phyloP scores from a whole-genome alignment of 2,113 vertebrate genomes.

The Brienomyrus longianalis region DNA sequence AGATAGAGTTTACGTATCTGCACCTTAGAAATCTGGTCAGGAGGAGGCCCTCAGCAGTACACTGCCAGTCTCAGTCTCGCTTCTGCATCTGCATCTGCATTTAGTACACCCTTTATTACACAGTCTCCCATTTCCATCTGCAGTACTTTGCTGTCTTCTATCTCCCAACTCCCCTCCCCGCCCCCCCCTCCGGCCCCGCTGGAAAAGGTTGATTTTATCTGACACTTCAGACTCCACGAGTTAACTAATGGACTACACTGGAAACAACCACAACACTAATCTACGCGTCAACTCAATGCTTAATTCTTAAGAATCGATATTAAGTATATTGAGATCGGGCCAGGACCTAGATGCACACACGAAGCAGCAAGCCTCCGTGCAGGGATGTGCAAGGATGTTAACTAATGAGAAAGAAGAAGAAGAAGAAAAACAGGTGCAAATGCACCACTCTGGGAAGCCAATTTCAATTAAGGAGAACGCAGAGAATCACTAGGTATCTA shows the following conservation, averaged over 20 bases:
- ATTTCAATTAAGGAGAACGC: slow-evolving; percentile 28
- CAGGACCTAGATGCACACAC: slow-evolving; percentile 12
- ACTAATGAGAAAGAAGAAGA: slow-evolving; percentile 31
- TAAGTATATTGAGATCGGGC: slow-evolving; percentile 14
- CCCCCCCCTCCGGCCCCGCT: not conserved
- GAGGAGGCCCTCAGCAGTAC: not conserved
- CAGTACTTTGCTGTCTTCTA: not conserved
- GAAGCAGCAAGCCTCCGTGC: slow-evolving; percentile 24
- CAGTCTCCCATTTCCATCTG: not conserved
- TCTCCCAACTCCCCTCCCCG: not conserved
- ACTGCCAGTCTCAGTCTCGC: not conserved
- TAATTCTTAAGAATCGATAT: slow-evolving; percentile 31
- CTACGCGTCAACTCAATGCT: slow-evolving; percentile 25
- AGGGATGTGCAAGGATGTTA: slow-evolving; percentile 13
- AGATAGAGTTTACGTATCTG: not conserved
- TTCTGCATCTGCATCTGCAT: not conserved
- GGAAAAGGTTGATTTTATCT: slow-evolving; percentile 10
- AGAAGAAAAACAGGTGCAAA: slow-evolving; percentile 26
- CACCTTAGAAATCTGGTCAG: not conserved
- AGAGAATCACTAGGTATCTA: slow-evolving; percentile 13
- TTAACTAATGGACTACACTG: slow-evolving; percentile 31
- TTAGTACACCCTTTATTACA: not conserved
- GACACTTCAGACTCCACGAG: not conserved
- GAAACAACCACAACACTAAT: slow-evolving; percentile 22
- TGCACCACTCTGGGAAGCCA: slow-evolving; percentile 33